Evolutionary conservation across 2,797 vertebrate species (phyloP).

Genomic region (Dryobates pubescens): DNA sequence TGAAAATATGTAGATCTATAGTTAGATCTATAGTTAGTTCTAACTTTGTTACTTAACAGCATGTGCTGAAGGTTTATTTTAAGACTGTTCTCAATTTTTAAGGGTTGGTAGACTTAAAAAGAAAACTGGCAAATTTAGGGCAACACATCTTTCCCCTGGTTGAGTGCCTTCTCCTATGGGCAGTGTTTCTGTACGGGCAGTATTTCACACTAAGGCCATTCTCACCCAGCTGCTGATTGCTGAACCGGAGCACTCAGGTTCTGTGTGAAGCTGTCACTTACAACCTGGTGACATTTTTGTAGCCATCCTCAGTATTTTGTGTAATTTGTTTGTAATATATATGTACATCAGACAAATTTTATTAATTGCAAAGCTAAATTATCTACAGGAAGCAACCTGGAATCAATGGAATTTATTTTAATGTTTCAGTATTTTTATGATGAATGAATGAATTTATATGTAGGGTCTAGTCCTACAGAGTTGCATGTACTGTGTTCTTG

Average conservation of each 20-base stretch:
- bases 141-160: fast-evolving
- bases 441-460: not conserved
- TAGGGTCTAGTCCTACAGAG: not conserved
- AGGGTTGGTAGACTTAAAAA: not conserved
- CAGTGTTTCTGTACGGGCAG: not conserved
- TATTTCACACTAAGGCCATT: not conserved
- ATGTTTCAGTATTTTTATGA: not conserved
- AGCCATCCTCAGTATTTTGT: not conserved
- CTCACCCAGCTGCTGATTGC: not conserved
- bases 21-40: slow-evolving; percentile 22
- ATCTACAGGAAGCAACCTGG: not conserved
- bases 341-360: not conserved
- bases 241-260: fast-evolving
- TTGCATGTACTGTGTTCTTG: not conserved
- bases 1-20: not conserved
- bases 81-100: not conserved
- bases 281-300: not conserved
- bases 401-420: not conserved
- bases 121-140: not conserved
- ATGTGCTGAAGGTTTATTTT: not conserved
- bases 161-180: not conserved
- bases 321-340: not conserved
- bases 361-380: not conserved
- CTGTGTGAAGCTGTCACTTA: not conserved
- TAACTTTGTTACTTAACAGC: slow-evolving; percentile 5